Conservation (phyloP, 2,888 invertebrate species). For the Cyrtodaria siliqua region DNA sequence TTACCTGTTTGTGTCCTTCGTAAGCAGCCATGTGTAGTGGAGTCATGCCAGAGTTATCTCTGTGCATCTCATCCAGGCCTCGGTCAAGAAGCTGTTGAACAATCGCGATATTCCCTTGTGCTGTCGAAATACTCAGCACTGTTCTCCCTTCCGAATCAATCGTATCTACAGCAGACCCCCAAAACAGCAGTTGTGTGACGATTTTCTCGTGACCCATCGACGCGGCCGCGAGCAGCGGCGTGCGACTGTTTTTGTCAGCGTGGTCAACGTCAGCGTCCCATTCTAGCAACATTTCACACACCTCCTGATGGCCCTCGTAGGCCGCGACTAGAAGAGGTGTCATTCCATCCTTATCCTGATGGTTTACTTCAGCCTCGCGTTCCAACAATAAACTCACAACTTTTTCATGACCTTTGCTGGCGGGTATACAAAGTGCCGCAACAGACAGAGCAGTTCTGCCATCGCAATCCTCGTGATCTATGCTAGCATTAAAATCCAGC, state of each 20-base stretch:
- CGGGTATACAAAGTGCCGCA: conserved; percentile 84
- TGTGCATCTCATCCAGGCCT: conserved; percentile 90
- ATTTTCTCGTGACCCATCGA: conserved; percentile 96
- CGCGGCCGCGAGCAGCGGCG: conserved; percentile 89
- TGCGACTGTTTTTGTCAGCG: conserved; percentile 88
- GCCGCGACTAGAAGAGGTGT: conserved; percentile 85
- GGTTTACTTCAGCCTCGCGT: conserved; percentile 83
- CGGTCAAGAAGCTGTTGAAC: conserved; percentile 92
- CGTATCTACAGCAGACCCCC: conserved; percentile 98
- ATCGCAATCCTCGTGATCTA: conserved; percentile 92
- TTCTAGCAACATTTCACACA: conserved; percentile 93
- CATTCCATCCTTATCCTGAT: conserved; percentile 85
- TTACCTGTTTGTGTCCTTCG: conserved; percentile 95
- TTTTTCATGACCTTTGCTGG: conserved; percentile 87
- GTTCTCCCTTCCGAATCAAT: conserved; percentile 98
- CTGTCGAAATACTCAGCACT: conserved; percentile 88
- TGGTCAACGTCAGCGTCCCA: conserved; percentile 97
- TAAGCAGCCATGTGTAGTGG: conserved; percentile 98
- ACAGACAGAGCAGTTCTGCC: conserved; percentile 95
- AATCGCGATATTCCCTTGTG: conserved; percentile 90
- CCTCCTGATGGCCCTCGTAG: conserved; percentile 88
- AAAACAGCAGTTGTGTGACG: conserved; percentile 94
- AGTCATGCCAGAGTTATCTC: conserved; percentile 98
- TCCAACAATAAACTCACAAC: conserved; percentile 84
- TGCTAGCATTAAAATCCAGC: conserved; percentile 87